phyloP scores from a whole-genome alignment of 2,888 invertebrate species.

The Orthosia cruda region DNA sequence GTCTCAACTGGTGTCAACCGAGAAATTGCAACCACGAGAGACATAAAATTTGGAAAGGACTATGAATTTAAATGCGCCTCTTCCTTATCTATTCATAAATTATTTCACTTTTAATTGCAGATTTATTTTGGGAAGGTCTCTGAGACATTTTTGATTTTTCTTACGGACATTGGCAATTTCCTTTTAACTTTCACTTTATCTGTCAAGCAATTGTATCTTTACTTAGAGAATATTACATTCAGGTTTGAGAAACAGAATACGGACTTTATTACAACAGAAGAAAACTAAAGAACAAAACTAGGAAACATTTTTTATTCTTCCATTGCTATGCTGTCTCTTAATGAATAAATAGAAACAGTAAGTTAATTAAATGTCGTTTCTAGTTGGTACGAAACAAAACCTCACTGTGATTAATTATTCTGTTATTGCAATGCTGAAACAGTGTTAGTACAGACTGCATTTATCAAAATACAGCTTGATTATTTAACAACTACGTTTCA shows the following conservation, averaged over 20 bases:
- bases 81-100: constrained; percentile 32
- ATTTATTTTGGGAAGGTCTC: constrained; percentile 10
- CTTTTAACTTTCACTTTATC: neutral
- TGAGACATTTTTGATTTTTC: neutral
- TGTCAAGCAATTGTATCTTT: neutral
- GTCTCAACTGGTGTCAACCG: constrained; percentile 3
- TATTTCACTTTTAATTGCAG: constrained; percentile 21
- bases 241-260: neutral
- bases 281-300: neutral
- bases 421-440: neutral
- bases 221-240: neutral
- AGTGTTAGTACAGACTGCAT: neutral
- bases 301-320: neutral
- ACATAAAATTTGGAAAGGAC: no score
- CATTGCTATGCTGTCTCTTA: neutral
- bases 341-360: neutral
- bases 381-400: constrained; percentile 19
- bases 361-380: constrained; percentile 31
- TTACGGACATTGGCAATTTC: neutral
- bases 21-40: constrained; percentile 33
- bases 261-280: neutral
- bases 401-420: constrained; percentile 26
- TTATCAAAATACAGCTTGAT: neutral
- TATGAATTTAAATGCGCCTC: no score
- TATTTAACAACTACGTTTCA: neutral